These are phyloP conservation scores for Hemitrygon akajei DNA, from an alignment of 2,797 vertebrate genomes.

Conservation along the genomic window DNA sequence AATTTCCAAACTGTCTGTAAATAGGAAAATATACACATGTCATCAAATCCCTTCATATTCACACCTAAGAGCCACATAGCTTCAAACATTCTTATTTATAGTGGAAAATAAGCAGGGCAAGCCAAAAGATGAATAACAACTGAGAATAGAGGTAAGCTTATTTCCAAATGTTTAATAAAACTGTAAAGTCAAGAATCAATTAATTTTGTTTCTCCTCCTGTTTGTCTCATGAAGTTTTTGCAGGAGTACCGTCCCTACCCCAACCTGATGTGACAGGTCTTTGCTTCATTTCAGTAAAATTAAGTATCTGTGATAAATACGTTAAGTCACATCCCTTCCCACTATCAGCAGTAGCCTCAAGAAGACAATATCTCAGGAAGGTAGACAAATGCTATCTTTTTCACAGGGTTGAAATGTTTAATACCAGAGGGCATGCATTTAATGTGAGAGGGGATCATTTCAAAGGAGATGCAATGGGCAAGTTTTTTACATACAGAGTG, in stretches of 20 bases:
- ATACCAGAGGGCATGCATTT: too few relatives aligned
- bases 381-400: too few relatives aligned
- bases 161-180: not conserved
- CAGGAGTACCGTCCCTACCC: too few relatives aligned
- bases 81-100: not conserved
- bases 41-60: not conserved
- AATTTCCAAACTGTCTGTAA: not conserved
- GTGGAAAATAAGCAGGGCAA: not conserved
- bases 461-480: too few relatives aligned
- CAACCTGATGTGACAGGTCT: not conserved
- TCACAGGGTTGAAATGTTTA: too few relatives aligned
- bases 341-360: too few relatives aligned
- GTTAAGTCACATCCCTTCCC: too few relatives aligned
- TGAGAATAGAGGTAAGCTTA: not conserved
- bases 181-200: not conserved
- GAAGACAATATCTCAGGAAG: too few relatives aligned
- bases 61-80: not conserved
- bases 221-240: not conserved
- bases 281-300: not conserved
- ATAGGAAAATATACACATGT: not conserved
- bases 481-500: too few relatives aligned
- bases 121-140: not conserved
- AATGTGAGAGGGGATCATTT: too few relatives aligned
- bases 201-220: not conserved
- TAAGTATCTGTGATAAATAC: not conserved